phyloP scores from a whole-genome alignment of 2,888 invertebrate genomes.

The Drosophila pseudotakahashii region DNA sequence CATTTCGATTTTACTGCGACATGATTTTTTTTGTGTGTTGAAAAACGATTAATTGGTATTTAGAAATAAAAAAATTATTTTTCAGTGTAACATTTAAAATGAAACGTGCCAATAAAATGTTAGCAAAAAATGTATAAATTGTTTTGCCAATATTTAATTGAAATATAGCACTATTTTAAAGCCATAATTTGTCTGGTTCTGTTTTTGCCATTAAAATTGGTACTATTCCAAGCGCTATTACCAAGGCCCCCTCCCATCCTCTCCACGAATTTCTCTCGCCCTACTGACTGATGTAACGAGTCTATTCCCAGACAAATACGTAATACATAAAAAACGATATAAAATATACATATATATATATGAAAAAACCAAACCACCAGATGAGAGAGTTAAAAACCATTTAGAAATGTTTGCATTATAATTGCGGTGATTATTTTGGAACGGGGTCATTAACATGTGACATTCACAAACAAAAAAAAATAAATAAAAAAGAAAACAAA shows the following conservation, averaged over 20 bases:
- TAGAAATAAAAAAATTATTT: no score
- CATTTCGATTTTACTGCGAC: no score
- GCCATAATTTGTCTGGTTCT: background rate
- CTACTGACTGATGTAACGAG: conserved; percentile 38
- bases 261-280: background rate
- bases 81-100: background rate
- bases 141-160: background rate
- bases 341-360: conserved; percentile 10
- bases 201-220: conserved; percentile 5
- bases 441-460: conserved; percentile 75
- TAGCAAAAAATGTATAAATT: background rate
- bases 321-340: background rate
- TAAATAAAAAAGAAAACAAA: conserved; percentile 20
- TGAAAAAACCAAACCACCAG: conserved; percentile 14
- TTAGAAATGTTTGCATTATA: conserved; percentile 72
- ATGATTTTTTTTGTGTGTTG: no score
- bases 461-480: conserved; percentile 43
- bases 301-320: conserved; percentile 24
- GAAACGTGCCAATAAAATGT: background rate
- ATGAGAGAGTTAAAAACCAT: conserved; percentile 48
- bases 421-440: conserved; percentile 66
- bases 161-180: background rate
- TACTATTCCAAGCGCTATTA: conserved; percentile 10
- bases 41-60: no score
- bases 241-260: background rate